phyloP scores from a whole-genome alignment of 2,888 invertebrate genomes.

The Oeneis ivallda region DNA sequence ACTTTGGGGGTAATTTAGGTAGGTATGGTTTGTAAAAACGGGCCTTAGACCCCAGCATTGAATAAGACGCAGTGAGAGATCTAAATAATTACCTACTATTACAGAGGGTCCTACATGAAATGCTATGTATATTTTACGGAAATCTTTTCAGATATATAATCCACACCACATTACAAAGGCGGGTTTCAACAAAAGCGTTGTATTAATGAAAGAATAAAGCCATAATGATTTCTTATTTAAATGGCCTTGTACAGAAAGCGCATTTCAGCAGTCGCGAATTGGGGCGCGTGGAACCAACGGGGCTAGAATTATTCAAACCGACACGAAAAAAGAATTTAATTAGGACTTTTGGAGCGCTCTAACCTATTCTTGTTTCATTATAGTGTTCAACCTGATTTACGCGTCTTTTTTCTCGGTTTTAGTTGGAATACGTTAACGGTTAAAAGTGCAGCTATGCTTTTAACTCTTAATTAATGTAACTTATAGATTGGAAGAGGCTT shows the following conservation, averaged over 20 bases:
- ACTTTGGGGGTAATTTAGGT: too few relatives aligned
- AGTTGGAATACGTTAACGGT: not conserved
- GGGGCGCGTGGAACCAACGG: slow-evolving; percentile 30
- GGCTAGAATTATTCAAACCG: slow-evolving; percentile 26
- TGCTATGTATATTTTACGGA: not conserved
- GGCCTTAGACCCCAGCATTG: too few relatives aligned
- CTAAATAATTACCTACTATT: not conserved
- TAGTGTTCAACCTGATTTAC: slow-evolving; percentile 21
- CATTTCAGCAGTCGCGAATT: slow-evolving; percentile 29
- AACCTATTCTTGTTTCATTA: slow-evolving; percentile 33
- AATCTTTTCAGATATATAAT: slow-evolving; percentile 52
- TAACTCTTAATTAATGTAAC: not conserved
- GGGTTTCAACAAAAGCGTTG: slow-evolving; percentile 58
- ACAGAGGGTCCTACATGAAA: not conserved
- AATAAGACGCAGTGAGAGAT: not conserved
- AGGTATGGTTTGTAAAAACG: too few relatives aligned
- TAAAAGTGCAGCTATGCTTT: not conserved
- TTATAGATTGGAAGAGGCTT: not conserved
- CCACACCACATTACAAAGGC: slow-evolving; percentile 65
- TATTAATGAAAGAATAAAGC: slow-evolving; percentile 60
- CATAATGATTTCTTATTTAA: slow-evolving; percentile 54
- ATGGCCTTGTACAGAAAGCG: slow-evolving; percentile 55
- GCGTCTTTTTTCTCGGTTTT: not conserved
- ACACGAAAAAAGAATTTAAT: slow-evolving; percentile 35
- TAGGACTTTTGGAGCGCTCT: slow-evolving; percentile 27